Evolutionary conservation across 2,888 invertebrate genomes (phyloP).

Genomic region (Metellina segmentata): DNA sequence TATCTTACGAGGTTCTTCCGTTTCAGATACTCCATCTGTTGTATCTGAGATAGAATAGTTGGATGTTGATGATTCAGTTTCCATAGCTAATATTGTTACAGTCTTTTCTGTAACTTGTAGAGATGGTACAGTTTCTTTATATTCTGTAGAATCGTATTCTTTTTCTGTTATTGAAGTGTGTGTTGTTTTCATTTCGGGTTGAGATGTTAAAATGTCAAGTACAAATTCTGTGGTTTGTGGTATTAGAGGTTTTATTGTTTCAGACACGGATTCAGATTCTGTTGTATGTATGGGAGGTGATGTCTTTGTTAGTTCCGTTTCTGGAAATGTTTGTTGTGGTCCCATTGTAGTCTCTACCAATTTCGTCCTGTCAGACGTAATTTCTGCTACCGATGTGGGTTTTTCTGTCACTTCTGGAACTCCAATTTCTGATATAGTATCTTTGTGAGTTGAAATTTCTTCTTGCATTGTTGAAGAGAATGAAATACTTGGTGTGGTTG

Average conservation of each 20-base stretch:
- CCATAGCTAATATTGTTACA: neutral
- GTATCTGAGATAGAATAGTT: constrained; percentile 51
- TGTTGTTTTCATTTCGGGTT: constrained; percentile 46
- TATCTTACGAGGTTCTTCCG: constrained; percentile 46
- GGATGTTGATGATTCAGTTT: constrained; percentile 70
- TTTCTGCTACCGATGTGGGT: neutral
- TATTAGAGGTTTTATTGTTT: neutral
- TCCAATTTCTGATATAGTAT: neutral
- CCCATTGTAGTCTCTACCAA: neutral
- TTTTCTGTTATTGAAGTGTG: neutral
- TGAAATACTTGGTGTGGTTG: neutral
- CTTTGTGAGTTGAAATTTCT: neutral
- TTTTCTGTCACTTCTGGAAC: neutral
- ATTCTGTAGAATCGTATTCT: neutral
- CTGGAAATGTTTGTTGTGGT: neutral
- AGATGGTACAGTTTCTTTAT: neutral
- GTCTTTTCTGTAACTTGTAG: neutral
- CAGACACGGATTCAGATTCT: neutral
- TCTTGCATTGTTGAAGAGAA: neutral
- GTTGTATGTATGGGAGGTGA: neutral
- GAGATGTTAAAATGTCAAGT: constrained; percentile 57
- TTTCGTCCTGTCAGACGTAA: neutral
- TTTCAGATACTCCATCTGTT: constrained; percentile 56
- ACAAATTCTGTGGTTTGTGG: constrained; percentile 8
- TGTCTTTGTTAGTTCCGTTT: neutral